phyloP scores from a whole-genome alignment of 1,140 invertebrate species.

The Drosophila leontia region DNA sequence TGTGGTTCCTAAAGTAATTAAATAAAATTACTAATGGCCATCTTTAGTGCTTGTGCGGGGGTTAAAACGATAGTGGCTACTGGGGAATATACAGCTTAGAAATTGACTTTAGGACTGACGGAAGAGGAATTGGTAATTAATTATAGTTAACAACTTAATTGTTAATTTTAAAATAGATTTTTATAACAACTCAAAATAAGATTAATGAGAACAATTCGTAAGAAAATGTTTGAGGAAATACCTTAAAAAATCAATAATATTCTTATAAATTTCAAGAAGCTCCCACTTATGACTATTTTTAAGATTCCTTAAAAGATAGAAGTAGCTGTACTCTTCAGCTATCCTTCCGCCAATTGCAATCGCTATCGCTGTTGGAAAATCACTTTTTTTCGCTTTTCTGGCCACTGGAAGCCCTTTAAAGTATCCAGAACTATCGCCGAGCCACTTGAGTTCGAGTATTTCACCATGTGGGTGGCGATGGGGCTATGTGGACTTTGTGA shows the following conservation, averaged over 20 bases:
- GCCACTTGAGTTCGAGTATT: slow-evolving; percentile 22
- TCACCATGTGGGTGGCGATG: slow-evolving; percentile 58
- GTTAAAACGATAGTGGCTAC: slow-evolving; percentile 10
- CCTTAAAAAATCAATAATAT: not conserved
- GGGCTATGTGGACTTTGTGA: slow-evolving; percentile 5
- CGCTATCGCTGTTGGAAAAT: not conserved
- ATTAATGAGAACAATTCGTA: no score
- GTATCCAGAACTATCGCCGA: slow-evolving; percentile 32
- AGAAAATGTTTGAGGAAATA: not conserved
- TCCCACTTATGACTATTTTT: not conserved
- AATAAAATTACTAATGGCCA: slow-evolving; percentile 51
- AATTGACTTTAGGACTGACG: not conserved
- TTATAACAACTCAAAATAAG: not conserved
- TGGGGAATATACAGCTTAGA: not conserved
- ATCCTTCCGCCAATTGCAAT: not conserved
- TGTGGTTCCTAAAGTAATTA: slow-evolving; percentile 45
- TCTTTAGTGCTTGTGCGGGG: slow-evolving; percentile 9
- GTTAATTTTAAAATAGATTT: not conserved
- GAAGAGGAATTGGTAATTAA: not conserved
- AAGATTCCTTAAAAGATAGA: not conserved
- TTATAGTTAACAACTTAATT: not conserved
- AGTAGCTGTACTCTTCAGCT: not conserved
- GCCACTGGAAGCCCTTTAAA: slow-evolving; percentile 22
- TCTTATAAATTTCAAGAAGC: not conserved
- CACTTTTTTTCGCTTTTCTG: slow-evolving; percentile 4